Percentiles rank a stretch among this genome's conserved stretches.
Evolutionary conservation across 1,140 invertebrate genomes (phyloP).

Genomic region (Lysiphlebus fabarum): DNA sequence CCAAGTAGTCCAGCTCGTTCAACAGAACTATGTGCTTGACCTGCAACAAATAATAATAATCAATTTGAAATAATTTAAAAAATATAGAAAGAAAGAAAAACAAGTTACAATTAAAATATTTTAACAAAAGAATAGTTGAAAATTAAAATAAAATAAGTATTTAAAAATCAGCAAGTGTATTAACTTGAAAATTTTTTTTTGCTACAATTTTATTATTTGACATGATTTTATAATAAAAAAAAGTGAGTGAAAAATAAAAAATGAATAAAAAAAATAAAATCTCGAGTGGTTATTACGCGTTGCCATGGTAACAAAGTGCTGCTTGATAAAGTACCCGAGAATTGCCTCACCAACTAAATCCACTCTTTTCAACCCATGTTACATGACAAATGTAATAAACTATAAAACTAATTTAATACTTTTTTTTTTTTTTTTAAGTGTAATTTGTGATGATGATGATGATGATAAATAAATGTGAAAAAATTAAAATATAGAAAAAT

Average conservation of each 20-base stretch:
- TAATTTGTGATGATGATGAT: slow-evolving; percentile 3
- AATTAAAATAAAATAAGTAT: not conserved
- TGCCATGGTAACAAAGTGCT: slow-evolving; percentile 53
- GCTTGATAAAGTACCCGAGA: slow-evolving; percentile 47
- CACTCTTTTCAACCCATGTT: slow-evolving; percentile 5
- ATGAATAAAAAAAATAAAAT: slow-evolving; percentile 4
- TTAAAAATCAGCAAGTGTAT: too few relatives aligned
- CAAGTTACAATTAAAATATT: not conserved
- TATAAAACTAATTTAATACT: not conserved
- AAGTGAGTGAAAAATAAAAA: slow-evolving; percentile 5
- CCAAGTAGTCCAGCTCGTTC: slow-evolving; percentile 88
- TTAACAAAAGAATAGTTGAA: too few relatives aligned
- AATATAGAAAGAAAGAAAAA: slow-evolving; percentile 22
- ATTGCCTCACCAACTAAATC: slow-evolving; percentile 1
- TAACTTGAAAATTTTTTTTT: not conserved
- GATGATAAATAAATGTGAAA: too few relatives aligned
- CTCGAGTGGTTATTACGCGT: slow-evolving; percentile 51
- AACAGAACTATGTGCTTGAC: slow-evolving; percentile 91
- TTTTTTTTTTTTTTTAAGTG: not conserved
- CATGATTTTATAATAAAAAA: not conserved
- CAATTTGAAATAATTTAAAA: too few relatives aligned
- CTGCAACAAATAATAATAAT: slow-evolving; percentile 52
- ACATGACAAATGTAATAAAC: slow-evolving; percentile 3
- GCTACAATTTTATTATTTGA: not conserved
- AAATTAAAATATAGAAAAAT: not conserved